A percentile compares a stretch with the other conserved stretches of the same genome.
These are phyloP conservation scores for Didymodactylos carnosus DNA, from an alignment of 2,888 invertebrate genomes.

Conservation along the genomic window DNA sequence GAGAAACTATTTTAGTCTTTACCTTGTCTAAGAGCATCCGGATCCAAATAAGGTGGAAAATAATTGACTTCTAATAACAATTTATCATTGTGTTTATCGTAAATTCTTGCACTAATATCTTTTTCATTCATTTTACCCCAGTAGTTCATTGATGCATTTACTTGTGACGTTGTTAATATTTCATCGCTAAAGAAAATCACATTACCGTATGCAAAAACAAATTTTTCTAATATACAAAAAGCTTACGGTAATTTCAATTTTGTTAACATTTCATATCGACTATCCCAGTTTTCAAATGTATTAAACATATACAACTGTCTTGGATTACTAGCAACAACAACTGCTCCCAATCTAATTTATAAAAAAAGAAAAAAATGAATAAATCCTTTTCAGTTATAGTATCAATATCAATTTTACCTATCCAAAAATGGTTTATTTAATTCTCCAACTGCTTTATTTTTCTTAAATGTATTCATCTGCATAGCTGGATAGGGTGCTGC, in stretches of 20 bases:
- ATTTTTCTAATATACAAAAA: not conserved
- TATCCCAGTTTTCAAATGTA: not conserved
- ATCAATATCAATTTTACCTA: not conserved
- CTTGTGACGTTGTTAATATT: too few species aligned
- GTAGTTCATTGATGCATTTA: conserved; percentile 68
- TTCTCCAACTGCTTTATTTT: not conserved
- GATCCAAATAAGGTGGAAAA: conserved; percentile 3
- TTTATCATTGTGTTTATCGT: conserved; percentile 58
- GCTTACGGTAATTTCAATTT: too few species aligned
- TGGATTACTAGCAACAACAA: not conserved
- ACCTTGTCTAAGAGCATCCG: conserved; percentile 2
- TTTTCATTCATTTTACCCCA: conserved; percentile 77
- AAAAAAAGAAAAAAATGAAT: not conserved
- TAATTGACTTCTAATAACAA: conserved; percentile 52
- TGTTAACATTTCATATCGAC: not conserved
- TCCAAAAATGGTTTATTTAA: not conserved
- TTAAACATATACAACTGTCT: not conserved
- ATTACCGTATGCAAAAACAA: too few species aligned
- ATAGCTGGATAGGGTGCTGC: not conserved
- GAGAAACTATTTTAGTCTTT: not conserved
- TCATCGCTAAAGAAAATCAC: too few species aligned
- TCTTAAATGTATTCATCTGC: not conserved
- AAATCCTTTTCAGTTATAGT: too few species aligned
- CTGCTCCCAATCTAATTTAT: not conserved
- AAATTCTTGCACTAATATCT: conserved; percentile 68